These are phyloP conservation scores for Esox niger DNA, from an alignment of 2,113 vertebrate species.

Conservation along the genomic window DNA sequence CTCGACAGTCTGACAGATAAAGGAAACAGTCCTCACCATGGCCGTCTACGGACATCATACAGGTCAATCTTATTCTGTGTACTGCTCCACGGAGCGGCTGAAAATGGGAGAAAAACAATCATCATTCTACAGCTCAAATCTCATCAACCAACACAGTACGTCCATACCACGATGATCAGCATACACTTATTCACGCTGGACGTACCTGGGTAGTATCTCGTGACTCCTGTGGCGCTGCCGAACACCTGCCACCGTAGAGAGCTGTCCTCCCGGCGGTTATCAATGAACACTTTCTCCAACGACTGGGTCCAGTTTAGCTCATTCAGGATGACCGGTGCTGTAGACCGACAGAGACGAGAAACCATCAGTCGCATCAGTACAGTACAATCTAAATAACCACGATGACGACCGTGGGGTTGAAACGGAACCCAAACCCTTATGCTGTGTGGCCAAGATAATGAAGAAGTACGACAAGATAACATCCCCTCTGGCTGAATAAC, in stretches of 20 bases:
- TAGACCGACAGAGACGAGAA: conserved; percentile 57
- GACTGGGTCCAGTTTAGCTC: conserved; percentile 97
- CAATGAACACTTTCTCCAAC: conserved; percentile 90
- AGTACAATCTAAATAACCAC: not conserved
- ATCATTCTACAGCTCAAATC: not conserved
- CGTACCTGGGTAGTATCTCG: conserved; percentile 92
- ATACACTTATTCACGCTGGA: not conserved
- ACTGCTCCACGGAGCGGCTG: conserved; percentile 94
- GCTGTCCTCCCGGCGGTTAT: conserved; percentile 89
- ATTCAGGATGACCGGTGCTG: conserved; percentile 93
- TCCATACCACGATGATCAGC: no score
- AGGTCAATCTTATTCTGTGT: conserved; percentile 97
- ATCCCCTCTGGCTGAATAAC: conserved; percentile 40
- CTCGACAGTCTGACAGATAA: no score
- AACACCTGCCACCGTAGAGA: conserved; percentile 97
- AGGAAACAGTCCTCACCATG: conserved; percentile 92
- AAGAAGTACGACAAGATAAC: conserved; percentile 1
- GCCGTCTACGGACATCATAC: conserved; percentile 93
- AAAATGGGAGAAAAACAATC: conserved; percentile 14
- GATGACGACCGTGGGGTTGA: not conserved
- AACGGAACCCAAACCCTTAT: not conserved
- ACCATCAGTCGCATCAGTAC: not conserved
- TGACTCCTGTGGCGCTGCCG: conserved; percentile 94
- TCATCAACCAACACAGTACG: no score
- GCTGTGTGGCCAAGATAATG: not conserved